Base-by-base conservation (phyloP, 2,113 vertebrate species). In the Heloderma charlesbogerti region DNA sequence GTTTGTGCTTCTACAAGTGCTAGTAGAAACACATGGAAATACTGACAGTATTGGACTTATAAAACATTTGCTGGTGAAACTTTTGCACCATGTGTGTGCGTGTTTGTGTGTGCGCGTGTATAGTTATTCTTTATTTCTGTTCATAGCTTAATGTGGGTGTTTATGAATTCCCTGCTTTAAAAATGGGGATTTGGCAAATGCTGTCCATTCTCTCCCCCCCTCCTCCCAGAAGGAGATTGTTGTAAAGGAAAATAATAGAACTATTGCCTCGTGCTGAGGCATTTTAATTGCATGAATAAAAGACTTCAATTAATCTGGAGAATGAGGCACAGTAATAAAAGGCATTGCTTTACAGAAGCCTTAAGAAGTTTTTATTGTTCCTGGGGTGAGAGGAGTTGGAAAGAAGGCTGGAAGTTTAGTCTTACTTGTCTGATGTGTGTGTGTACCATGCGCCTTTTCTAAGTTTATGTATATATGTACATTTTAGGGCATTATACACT, bases 221-320 rank as follows among this genome's bases (percentile, higher is more conserved):
- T 95, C 96, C 94, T 92, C 92, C 92, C 86, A 92, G 93, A 93
- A 91, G 90, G 81, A 95, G 93, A 93, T 87, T 84, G 66, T 94
- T 0, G 1, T 51, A 89, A 92, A 94, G 88, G 88, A 90, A 95
- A 92, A 94, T 84, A 90, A 94, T 83, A 92, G 92, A 96, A 94
- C 74, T 86, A 87, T 20, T 92, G 86, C 93, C 94, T 97, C 89
- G 4, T 87, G 82, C 54, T 94, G 93, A 94, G 89, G 94, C 83
- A 84, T 96, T 40, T 93, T 95, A 95, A 92, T 93, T 91, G 85
- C 88, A 85, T 91, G 88, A 89, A 85, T 2, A 4, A n/a, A 91
- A 91, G 90, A 92, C 10, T 78, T 74, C 54, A 78, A 79, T 89
- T 71, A 37, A 89, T 20, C 4, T 66, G 91, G 78, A 90, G 84